These are phyloP conservation scores for Lutjanus argentimaculatus DNA, from an alignment of 2,797 vertebrate genomes.

Conservation along the genomic window DNA sequence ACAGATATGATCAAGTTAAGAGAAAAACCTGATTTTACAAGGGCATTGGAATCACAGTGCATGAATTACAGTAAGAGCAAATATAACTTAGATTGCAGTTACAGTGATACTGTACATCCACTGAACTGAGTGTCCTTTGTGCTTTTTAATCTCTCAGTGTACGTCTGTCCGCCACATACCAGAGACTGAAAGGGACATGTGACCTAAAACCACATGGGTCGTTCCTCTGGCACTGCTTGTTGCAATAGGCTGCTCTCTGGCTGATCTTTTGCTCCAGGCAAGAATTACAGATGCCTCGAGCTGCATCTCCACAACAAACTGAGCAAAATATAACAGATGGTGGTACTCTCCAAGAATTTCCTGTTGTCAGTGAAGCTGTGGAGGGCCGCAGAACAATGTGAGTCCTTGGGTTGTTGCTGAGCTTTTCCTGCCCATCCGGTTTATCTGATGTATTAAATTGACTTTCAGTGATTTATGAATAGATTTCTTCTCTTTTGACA, in stretches of 20 bases:
- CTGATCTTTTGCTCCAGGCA: constrained; percentile 29
- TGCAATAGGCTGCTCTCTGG: constrained; percentile 35
- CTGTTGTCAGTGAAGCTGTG: constrained; percentile 50
- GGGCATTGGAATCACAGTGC: background rate
- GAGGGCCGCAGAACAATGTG: constrained; percentile 23
- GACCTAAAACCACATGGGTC: constrained; percentile 59
- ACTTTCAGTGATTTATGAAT: constrained; percentile 1
- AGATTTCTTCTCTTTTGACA: background rate
- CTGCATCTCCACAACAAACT: constrained; percentile 39
- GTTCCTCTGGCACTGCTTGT: constrained; percentile 37
- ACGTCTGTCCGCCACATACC: constrained; percentile 60
- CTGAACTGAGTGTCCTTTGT: constrained; percentile 25
- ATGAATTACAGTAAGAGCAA: constrained; percentile 14
- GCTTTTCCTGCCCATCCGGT: constrained; percentile 45
- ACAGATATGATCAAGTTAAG: background rate
- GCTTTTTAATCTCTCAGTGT: constrained; percentile 41
- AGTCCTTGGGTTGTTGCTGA: constrained; percentile 36
- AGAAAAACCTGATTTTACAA: constrained; percentile 2
- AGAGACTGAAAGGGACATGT: constrained; percentile 68
- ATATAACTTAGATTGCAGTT: background rate
- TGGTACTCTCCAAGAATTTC: constrained; percentile 42
- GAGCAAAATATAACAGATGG: constrained; percentile 61
- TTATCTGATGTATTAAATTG: constrained; percentile 21
- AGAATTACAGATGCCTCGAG: constrained; percentile 48
- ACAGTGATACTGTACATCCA: background rate